These are phyloP conservation scores for Cosmopolites sordidus DNA, from an alignment of 2,888 invertebrate genomes.

Conservation along the genomic window DNA sequence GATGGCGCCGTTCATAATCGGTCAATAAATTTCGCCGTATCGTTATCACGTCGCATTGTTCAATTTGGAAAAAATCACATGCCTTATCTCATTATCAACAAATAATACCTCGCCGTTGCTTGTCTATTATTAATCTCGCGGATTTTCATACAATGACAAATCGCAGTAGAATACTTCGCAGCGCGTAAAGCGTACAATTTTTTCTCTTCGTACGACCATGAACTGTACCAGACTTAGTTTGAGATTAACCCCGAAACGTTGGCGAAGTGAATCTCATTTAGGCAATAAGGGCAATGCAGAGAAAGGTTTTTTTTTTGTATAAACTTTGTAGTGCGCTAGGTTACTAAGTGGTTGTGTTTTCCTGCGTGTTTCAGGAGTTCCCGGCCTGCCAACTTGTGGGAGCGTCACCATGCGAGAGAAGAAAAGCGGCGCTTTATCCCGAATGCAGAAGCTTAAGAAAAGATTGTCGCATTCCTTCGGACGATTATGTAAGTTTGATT, in stretches of 20 bases:
- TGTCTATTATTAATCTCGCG: background rate
- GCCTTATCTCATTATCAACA: background rate
- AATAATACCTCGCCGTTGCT: background rate
- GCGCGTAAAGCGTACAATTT: too few species aligned
- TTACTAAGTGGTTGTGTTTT: too few species aligned
- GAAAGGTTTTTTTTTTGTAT: too few species aligned
- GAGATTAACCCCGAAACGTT: background rate
- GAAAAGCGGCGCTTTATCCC: constrained; percentile 84
- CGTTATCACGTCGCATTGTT: too few species aligned
- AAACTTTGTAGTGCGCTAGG: too few species aligned
- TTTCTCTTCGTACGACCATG: background rate
- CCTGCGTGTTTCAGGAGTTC: constrained; percentile 33
- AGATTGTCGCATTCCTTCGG: constrained; percentile 94
- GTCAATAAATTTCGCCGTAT: too few species aligned
- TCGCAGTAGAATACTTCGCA: too few species aligned
- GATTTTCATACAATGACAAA: background rate
- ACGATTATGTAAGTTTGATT: constrained; percentile 80
- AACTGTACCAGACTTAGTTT: background rate
- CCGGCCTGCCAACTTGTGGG: constrained; percentile 47
- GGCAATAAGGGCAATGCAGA: background rate
- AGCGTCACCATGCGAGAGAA: constrained; percentile 90
- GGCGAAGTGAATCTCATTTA: background rate
- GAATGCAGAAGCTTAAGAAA: constrained; percentile 92
- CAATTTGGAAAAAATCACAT: too few species aligned
- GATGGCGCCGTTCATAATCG: too few species aligned